Evolutionary conservation across 2,113 vertebrate genomes (phyloP).

Genomic region (Vulpes lagopus): DNA sequence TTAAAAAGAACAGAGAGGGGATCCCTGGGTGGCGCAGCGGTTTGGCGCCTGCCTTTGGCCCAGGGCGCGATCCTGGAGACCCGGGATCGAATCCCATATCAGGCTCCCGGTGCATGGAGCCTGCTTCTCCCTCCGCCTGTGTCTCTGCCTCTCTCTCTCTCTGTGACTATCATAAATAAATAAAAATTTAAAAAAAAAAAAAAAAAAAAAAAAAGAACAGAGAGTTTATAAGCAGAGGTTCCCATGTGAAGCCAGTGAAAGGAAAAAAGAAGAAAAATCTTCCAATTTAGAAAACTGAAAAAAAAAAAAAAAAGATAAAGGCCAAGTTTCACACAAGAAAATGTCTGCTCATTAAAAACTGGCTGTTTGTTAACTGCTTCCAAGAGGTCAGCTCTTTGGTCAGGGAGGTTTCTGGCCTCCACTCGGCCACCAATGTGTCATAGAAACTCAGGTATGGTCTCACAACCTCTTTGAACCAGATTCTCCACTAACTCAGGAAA

Average conservation of each 20-base stretch:
- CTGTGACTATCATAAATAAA: no score
- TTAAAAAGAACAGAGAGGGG: slow-evolving; percentile 56
- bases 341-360: not conserved
- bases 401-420: not conserved
- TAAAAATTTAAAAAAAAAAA: no score
- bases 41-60: no score
- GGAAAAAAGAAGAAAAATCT: not conserved
- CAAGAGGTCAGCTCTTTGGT: not conserved
- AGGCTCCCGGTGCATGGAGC: no score
- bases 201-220: slow-evolving; percentile 64
- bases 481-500: not conserved
- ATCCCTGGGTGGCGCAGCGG: no score
- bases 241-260: not conserved
- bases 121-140: no score
- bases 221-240: slow-evolving; percentile 48
- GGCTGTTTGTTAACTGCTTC: not conserved
- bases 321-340: slow-evolving; percentile 44
- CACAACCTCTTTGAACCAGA: not conserved
- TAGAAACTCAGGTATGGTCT: not conserved
- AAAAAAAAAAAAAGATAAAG: not conserved
- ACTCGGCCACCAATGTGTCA: not conserved
- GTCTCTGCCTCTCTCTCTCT: no score
- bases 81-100: no score
- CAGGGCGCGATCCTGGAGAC: no score
- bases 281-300: slow-evolving; percentile 44